Conservation (phyloP, 2,888 invertebrate species). For the Drosophila borborema region DNA sequence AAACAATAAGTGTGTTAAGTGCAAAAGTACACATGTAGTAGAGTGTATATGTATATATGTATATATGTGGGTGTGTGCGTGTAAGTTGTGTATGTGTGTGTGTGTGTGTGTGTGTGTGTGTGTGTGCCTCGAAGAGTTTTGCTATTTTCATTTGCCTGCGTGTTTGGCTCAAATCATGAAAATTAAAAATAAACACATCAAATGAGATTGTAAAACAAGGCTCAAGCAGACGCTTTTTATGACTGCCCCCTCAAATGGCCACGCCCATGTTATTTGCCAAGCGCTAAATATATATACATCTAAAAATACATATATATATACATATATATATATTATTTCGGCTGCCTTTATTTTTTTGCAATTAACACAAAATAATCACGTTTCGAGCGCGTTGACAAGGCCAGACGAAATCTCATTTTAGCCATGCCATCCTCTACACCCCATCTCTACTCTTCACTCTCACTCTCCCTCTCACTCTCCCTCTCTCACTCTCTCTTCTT, state of each 20-base stretch:
- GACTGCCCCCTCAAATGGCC: constrained; percentile 24
- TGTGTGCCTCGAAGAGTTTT: constrained; percentile 29
- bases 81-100: no score
- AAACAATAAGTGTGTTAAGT: constrained; percentile 75
- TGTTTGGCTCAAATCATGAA: constrained; percentile 64
- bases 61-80: neutral
- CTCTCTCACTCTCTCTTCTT: neutral
- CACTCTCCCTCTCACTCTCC: neutral
- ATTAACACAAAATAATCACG: constrained; percentile 77
- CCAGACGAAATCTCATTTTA: constrained; percentile 44
- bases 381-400: constrained; percentile 64
- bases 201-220: constrained; percentile 66
- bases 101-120: constrained; percentile 27
- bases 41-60: constrained; percentile 30
- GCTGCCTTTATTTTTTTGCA: constrained; percentile 42
- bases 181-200: constrained; percentile 78
- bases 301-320: neutral
- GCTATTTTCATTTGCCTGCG: constrained; percentile 55
- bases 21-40: constrained; percentile 68
- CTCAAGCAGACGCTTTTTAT: constrained; percentile 44
- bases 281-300: neutral
- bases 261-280: constrained; percentile 18
- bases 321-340: neutral
- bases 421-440: neutral
- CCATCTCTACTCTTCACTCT: neutral